Conservation (phyloP, 2,797 vertebrate species). For the Pachyuromys duprasi region DNA sequence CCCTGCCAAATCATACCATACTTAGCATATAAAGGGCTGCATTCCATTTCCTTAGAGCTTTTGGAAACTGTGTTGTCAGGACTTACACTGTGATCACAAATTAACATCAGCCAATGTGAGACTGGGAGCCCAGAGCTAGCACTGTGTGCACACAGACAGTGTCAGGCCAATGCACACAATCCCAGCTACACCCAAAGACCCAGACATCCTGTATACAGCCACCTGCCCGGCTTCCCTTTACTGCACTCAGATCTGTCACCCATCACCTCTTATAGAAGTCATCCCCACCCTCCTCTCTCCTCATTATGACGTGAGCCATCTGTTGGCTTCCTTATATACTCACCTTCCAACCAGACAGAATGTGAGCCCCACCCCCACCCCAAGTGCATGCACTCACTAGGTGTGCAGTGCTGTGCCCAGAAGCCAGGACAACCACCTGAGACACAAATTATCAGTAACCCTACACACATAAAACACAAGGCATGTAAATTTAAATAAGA, state of each 20-base stretch:
- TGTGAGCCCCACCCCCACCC: neutral
- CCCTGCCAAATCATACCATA: neutral
- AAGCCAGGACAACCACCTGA: neutral
- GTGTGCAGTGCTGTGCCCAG: neutral
- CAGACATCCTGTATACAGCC: neutral
- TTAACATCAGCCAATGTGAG: neutral
- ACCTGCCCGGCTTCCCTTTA: neutral
- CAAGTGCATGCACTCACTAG: neutral
- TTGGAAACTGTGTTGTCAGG: neutral
- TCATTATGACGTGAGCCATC: neutral
- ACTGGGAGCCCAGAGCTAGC: neutral
- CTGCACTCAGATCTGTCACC: too few species aligned
- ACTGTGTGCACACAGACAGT: neutral
- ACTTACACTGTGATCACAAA: neutral
- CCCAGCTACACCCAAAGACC: neutral
- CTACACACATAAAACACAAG: neutral
- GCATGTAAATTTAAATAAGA: neutral
- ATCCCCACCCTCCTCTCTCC: neutral
- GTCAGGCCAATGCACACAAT: neutral
- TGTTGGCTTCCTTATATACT: neutral
- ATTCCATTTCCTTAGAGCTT: neutral
- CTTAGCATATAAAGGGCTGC: neutral
- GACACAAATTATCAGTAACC: neutral
- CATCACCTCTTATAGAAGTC: neutral
- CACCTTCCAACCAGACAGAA: neutral